Percentiles rank a stretch among this genome's conserved stretches.
These are phyloP conservation scores for Centropus bengalensis DNA, from an alignment of 2,113 vertebrate genomes.

Conservation along the genomic window DNA sequence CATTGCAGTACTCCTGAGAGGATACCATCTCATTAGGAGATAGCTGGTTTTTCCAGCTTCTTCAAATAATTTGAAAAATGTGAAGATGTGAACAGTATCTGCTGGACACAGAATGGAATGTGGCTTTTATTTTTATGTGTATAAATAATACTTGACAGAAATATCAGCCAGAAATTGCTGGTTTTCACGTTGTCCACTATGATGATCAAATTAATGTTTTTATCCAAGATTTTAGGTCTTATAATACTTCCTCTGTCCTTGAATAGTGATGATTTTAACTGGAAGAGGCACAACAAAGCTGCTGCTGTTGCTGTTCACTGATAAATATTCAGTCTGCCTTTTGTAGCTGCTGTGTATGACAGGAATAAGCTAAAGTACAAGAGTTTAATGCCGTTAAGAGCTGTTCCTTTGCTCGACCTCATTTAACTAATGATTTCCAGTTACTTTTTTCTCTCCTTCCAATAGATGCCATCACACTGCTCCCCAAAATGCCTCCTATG, in stretches of 20 bases:
- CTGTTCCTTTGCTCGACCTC: neutral
- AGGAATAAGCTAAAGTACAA: neutral
- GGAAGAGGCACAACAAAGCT: neutral
- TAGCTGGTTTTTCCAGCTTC: neutral
- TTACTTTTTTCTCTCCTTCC: neutral
- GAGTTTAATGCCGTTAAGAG: neutral
- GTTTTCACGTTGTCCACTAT: neutral
- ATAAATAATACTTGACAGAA: neutral
- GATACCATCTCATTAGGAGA: neutral
- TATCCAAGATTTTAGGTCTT: neutral
- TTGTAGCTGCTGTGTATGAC: neutral
- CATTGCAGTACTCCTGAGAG: neutral
- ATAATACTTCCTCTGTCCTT: neutral
- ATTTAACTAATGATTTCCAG: neutral
- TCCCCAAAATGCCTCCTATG: neutral
- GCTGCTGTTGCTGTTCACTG: neutral
- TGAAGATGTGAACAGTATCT: neutral
- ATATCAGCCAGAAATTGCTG: neutral
- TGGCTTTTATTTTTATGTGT: neutral
- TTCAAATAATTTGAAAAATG: neutral
- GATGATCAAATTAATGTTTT: neutral
- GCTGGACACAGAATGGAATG: neutral
- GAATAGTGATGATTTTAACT: neutral
- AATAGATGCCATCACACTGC: neutral
- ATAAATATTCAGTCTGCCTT: neutral